These are phyloP conservation scores for Thamnophis elegans DNA, from an alignment of 2,797 vertebrate genomes.

Conservation along the genomic window DNA sequence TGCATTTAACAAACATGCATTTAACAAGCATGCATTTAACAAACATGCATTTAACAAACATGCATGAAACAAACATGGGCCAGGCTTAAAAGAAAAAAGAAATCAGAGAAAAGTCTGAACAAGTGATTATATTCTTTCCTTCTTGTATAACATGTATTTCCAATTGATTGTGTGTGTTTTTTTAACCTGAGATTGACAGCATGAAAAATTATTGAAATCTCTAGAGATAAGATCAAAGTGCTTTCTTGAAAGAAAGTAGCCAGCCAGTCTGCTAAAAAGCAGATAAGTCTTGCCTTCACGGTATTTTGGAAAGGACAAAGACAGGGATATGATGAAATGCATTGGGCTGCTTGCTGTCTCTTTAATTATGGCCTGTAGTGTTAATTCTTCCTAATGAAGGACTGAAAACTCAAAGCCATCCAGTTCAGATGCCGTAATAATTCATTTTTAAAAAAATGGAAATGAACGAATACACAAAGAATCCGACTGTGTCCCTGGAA, in stretches of 20 bases:
- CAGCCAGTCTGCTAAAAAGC: constrained; percentile 52
- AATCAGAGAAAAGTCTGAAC: constrained; percentile 51
- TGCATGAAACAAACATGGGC: constrained; percentile 15
- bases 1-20: not conserved
- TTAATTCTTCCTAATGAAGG: constrained; percentile 11
- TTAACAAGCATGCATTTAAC: constrained; percentile 11
- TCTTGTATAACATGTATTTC: constrained; percentile 25
- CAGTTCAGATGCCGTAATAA: not conserved
- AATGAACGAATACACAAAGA: not conserved
- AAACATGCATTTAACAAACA: too few species aligned
- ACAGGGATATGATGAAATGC: constrained; percentile 55
- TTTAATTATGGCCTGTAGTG: constrained; percentile 50
- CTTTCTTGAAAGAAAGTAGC: not conserved
- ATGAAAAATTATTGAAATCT: constrained; percentile 58
- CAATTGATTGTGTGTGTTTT: constrained; percentile 45
- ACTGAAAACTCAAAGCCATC: constrained; percentile 13
- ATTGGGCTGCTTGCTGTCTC: constrained; percentile 36
- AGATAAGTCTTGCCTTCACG: constrained; percentile 46
- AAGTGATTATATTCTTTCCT: constrained; percentile 28
- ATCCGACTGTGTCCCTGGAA: not conserved
- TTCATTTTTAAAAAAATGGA: not conserved
- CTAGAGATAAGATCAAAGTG: constrained; percentile 54
- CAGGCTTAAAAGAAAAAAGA: constrained; percentile 56
- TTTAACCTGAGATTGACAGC: constrained; percentile 60
- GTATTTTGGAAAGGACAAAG: constrained; percentile 48